These are phyloP conservation scores for Cololabis saira DNA, from an alignment of 2,113 vertebrate species.

Conservation along the genomic window DNA sequence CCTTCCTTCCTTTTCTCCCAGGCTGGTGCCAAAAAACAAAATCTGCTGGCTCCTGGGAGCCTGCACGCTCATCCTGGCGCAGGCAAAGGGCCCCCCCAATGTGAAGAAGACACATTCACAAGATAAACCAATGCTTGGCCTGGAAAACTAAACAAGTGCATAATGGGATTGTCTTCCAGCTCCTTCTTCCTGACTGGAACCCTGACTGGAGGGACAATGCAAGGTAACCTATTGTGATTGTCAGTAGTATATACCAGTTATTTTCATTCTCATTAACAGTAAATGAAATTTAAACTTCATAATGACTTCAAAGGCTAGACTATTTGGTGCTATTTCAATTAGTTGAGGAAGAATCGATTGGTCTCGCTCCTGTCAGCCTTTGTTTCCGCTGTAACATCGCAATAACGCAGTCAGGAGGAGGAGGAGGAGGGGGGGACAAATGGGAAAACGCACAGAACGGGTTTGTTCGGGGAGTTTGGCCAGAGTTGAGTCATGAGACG, in stretches of 20 bases:
- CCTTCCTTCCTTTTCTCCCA: neutral
- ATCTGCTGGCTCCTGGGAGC: constrained; percentile 51
- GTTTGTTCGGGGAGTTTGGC: constrained; percentile 14
- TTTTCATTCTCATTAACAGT: no score
- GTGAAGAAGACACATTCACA: no score
- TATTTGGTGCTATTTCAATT: no score
- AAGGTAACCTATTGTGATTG: no score
- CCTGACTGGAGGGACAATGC: neutral
- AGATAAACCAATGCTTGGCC: no score
- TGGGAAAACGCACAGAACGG: constrained; percentile 10
- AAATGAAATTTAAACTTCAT: no score
- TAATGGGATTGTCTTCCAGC: no score
- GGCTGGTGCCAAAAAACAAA: constrained; percentile 55
- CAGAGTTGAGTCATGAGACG: constrained; percentile 64
- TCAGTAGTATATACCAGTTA: no score
- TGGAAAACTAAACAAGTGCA: no score
- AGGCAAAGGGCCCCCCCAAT: neutral
- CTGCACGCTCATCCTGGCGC: constrained; percentile 42
- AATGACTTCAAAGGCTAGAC: no score
- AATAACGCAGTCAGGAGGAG: constrained; percentile 12
- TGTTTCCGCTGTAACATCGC: neutral
- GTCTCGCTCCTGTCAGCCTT: neutral
- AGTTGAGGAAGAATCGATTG: no score
- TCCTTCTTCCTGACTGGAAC: neutral
- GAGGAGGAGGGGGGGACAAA: no score